Percentiles rank a stretch among this genome's conserved stretches.
Conservation (phyloP, 2,797 vertebrate species). For the Poecile montanus region DNA sequence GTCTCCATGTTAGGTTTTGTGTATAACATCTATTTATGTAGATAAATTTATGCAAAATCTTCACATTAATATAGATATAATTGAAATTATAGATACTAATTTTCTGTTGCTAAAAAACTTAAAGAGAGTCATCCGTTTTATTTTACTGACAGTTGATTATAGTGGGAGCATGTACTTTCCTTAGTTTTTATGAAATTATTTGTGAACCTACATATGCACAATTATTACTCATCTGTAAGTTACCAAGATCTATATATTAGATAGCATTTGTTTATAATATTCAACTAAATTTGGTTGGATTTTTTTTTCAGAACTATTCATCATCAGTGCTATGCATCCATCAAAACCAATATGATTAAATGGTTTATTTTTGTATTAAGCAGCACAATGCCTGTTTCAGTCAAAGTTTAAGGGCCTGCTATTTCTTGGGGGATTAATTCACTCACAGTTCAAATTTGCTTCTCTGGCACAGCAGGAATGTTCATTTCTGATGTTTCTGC, state of each 20-base stretch:
- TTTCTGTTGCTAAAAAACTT: neutral
- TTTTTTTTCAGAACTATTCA: neutral
- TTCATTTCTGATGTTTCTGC: neutral
- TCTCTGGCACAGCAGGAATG: neutral
- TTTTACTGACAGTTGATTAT: neutral
- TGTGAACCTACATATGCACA: neutral
- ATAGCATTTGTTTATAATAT: neutral
- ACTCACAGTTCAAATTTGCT: neutral
- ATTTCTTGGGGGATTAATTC: neutral
- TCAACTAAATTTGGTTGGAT: neutral
- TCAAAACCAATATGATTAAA: neutral
- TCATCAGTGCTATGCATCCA: neutral
- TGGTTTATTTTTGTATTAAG: neutral
- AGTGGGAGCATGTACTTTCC: neutral
- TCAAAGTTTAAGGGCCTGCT: neutral
- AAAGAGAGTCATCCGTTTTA: neutral
- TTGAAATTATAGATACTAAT: neutral
- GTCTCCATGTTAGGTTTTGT: neutral
- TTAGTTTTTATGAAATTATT: neutral
- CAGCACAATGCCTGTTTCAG: neutral
- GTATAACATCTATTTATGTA: neutral
- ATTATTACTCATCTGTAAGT: neutral
- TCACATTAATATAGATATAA: neutral
- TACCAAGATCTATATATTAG: neutral
- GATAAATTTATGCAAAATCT: neutral